These are phyloP conservation scores for Stegodyphus dumicola DNA, from an alignment of 1,140 invertebrate species.

Conservation along the genomic window DNA sequence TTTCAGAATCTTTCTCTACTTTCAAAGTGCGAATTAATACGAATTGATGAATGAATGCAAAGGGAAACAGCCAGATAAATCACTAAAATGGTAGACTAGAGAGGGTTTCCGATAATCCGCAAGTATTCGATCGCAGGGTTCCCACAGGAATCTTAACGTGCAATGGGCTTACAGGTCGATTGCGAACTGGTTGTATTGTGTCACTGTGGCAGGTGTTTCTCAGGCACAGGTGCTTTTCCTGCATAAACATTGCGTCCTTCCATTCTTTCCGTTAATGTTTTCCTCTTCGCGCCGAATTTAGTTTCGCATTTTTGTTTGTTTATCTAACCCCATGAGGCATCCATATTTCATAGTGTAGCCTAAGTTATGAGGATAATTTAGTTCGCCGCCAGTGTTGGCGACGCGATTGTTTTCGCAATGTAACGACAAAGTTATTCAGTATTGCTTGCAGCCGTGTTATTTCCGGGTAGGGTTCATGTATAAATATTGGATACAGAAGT, in stretches of 20 bases:
- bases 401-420: no score
- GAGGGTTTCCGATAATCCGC: not conserved
- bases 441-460: no score
- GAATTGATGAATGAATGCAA: constrained; percentile 5
- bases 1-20: no score
- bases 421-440: no score
- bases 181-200: constrained; percentile 1
- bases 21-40: no score
- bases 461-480: no score
- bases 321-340: no score
- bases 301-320: not conserved
- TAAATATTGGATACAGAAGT: no score
- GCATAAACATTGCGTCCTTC: constrained; percentile 5
- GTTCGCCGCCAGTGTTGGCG: no score
- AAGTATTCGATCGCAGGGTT: constrained; percentile 9
- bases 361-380: not conserved
- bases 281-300: not conserved
- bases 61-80: constrained; percentile 5
- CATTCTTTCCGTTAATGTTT: not conserved
- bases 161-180: constrained; percentile 6
- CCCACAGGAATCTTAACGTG: constrained; percentile 23
- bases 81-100: not conserved
- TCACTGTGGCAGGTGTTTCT: constrained; percentile 24
- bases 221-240: constrained; percentile 1
- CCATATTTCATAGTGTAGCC: not conserved